Base-by-base conservation (phyloP, 2,888 invertebrate genomes). In the Bellardia pandia region DNA sequence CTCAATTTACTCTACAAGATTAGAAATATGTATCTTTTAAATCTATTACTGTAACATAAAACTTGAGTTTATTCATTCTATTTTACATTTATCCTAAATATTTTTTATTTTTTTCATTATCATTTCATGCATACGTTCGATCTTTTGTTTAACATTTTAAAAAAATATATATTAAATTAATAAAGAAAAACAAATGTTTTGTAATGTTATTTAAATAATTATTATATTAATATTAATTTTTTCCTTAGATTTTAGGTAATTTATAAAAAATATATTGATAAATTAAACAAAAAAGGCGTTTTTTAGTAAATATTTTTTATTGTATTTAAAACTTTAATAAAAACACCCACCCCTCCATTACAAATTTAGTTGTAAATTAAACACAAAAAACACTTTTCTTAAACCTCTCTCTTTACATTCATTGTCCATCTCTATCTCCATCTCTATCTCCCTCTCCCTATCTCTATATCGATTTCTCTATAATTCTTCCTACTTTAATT, bases 1-100 rank as follows among this genome's bases (percentile, higher is more conserved):
- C 88, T 88, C 85, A 89, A 85, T 45, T 78, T 76, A 72, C 77
- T 81, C 80, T 85, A 72, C 72, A 83, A 51, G 23, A 74, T 68
- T 53, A 68, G 8, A 78, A 13, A 58, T 68, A n/a, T n/a, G n/a
- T n/a, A 14, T 56, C 23, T 58, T 23, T 13, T 16, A 45, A 69
- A 68, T 23, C 42, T 72, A 37, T 69, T 75, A 79, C 62, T 80
- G 45, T 56, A 76, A 84, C 72, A 53, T 30, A 72, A 66, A 64
- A 51, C 53, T 16, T 82, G 40, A 4, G 37, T 37, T 64, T 71
- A 68, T 80, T 74, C 42, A 62, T 62, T 79, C 3, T 51, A n/a
- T 69, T 71, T 53, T 69, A 11, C 7, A 37, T 42, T 81, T 14
- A 40, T 62, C 33, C 58, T 13, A 66, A 58, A 66, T 6, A 8